phyloP scores from a whole-genome alignment of 2,888 invertebrate species.

The Mythimna pallens region DNA sequence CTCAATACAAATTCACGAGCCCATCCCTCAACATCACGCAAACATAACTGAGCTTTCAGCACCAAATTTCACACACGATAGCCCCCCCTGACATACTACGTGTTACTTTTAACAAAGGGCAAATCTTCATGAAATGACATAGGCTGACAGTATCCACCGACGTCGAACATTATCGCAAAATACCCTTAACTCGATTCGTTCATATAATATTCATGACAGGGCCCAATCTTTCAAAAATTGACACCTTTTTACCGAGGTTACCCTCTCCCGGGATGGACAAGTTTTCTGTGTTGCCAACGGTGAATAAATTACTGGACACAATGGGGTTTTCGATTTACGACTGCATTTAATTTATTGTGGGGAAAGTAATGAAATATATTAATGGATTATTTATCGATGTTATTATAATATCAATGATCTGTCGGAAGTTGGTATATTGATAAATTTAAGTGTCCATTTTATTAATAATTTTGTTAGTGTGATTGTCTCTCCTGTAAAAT shows the following conservation, averaged over 20 bases:
- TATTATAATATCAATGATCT: constrained; percentile 48
- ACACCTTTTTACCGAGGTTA: constrained; percentile 86
- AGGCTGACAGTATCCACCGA: constrained; percentile 87
- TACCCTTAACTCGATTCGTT: constrained; percentile 90
- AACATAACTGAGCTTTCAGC: constrained; percentile 70
- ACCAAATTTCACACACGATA: constrained; percentile 82
- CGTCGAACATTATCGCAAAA: constrained; percentile 89
- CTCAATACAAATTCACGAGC: constrained; percentile 39
- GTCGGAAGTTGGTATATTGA: constrained; percentile 17
- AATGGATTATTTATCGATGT: constrained; percentile 59
- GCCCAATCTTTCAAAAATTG: constrained; percentile 91
- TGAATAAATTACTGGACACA: constrained; percentile 88
- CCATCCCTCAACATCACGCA: constrained; percentile 64
- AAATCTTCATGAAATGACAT: constrained; percentile 90
- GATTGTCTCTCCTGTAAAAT: background rate
- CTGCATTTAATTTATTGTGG: constrained; percentile 77
- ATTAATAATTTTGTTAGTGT: background rate
- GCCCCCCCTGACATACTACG: constrained; percentile 84
- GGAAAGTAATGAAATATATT: constrained; percentile 65
- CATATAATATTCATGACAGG: constrained; percentile 90
- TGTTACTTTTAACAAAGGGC: constrained; percentile 89
- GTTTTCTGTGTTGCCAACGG: constrained; percentile 86
- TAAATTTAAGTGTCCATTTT: background rate
- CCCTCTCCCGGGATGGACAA: constrained; percentile 80
- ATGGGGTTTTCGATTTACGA: constrained; percentile 76